Evolutionary conservation across 2,888 invertebrate genomes (phyloP), one percentile per base, ranked within the genome.

Genomic region (Cephus spinipes): DNA sequence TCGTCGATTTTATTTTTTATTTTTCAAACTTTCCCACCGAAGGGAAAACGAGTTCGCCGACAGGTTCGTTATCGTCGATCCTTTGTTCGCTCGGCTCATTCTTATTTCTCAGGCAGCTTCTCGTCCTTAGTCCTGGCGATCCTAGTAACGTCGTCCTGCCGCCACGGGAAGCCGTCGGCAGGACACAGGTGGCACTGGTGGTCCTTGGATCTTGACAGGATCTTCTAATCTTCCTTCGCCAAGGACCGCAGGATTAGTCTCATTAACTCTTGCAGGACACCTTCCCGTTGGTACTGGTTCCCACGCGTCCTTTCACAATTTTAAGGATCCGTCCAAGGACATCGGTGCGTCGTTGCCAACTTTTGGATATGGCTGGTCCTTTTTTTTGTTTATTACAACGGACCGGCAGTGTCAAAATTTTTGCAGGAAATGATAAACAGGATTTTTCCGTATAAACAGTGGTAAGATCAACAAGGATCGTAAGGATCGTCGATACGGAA

Each of bases 51-150:
- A 83, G 86, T 86, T 79, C 85, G 84, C 81, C 86, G 84, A 87
- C 86, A 87, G 88, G 88, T 87, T 90, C 90, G 88, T 90, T 90
- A 91, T 89, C 88, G 88, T 82, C 83, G 83, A 81, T 81, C 84
- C 85, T 86, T 89, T 89, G 87, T 89, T 87, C 85, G 85, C 75
- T 83, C 79, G 83, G 83, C 83, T 84, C 82, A 83, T 85, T 83
- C 85, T 85, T 86, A 85, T 80, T 82, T 79, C 40, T 71, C 74
- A 30, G 55, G 76, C 79, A 71, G 76, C 74, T 71, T 55, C 55
- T 40, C 23, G 55, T 55, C 71, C 73, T 33, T 68, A 73, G 75
- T 69, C 32, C 55, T 55, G 55, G 55, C 55, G 23, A 55, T 9
- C 23, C 23, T 4, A 55, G 23, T 55, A 55, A 55, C 73, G 79